Conservation (phyloP, 2,113 vertebrate species). For the Neotoma lepida region DNA sequence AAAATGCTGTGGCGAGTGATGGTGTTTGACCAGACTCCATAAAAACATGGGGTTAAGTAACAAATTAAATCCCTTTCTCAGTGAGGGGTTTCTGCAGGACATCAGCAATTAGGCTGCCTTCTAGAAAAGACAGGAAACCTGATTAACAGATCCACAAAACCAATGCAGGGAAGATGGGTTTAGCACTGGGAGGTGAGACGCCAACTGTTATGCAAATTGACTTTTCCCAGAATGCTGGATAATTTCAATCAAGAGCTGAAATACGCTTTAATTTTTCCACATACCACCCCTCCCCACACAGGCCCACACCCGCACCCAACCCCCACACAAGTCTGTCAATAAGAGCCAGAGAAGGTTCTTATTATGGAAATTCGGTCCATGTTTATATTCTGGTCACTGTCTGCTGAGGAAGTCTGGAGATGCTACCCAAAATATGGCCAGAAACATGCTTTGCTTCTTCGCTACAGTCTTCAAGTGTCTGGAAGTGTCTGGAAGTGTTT, state of each 20-base stretch:
- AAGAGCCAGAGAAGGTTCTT: conserved; percentile 19
- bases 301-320: not conserved
- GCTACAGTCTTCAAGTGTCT: not conserved
- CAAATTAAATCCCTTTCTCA: conserved; percentile 68
- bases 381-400: not conserved
- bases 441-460: conserved; percentile 5
- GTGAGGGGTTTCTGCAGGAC: conserved; percentile 69
- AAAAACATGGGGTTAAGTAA: conserved; percentile 63
- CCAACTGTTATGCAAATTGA: conserved; percentile 71
- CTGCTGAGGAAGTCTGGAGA: not conserved
- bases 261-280: not conserved
- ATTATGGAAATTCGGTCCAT: conserved; percentile 18
- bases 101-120: conserved; percentile 65
- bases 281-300: not conserved
- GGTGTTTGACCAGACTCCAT: conserved; percentile 48
- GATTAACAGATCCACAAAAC: conserved; percentile 71
- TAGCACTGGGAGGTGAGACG: conserved; percentile 54
- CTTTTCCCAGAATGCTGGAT: conserved; percentile 53
- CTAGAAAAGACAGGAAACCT: conserved; percentile 66
- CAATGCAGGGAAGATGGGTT: conserved; percentile 31
- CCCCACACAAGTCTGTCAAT: not conserved
- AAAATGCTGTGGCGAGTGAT: conserved; percentile 24
- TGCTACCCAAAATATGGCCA: not conserved
- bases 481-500: not conserved
- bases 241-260: conserved; percentile 69